These are phyloP conservation scores for Cathartes aura DNA, from an alignment of 2,113 vertebrate species.

Conservation along the genomic window DNA sequence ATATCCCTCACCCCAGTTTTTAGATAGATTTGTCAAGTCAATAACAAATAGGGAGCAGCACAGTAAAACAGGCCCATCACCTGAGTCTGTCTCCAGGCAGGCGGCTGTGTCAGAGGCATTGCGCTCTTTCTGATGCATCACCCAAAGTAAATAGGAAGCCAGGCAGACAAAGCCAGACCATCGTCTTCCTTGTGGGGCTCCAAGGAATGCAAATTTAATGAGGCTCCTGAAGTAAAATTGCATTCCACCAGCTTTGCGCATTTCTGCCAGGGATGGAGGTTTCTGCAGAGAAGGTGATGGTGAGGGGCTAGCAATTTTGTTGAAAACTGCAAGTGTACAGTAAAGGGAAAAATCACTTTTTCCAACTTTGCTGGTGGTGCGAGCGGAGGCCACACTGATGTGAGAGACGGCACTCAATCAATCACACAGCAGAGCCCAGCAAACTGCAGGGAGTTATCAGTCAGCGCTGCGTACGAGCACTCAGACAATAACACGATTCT, in stretches of 20 bases:
- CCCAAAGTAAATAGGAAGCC: not conserved
- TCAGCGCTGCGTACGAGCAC: accelerated
- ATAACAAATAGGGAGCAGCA: not conserved
- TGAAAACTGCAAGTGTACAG: not conserved
- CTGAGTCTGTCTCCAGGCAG: not conserved
- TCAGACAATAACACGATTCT: not conserved
- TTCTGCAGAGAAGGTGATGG: not conserved
- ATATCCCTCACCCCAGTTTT: not conserved
- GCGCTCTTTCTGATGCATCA: not conserved
- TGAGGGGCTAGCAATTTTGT: not conserved
- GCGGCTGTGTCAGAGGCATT: not conserved
- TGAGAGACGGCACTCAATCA: not conserved
- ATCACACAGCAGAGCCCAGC: not conserved
- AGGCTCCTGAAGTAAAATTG: not conserved
- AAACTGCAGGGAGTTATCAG: not conserved
- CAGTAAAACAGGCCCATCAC: not conserved
- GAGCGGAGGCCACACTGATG: not conserved
- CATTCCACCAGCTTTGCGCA: not conserved
- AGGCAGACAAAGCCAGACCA: conserved; percentile 13
- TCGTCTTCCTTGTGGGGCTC: not conserved
- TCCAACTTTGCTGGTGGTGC: not conserved
- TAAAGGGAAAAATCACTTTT: not conserved
- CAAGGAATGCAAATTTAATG: conserved; percentile 37
- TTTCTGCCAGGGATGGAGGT: not conserved
- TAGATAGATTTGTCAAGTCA: not conserved